Evolutionary conservation across 2,888 invertebrate species (phyloP).

Genomic region (Mesoligia furuncula): DNA sequence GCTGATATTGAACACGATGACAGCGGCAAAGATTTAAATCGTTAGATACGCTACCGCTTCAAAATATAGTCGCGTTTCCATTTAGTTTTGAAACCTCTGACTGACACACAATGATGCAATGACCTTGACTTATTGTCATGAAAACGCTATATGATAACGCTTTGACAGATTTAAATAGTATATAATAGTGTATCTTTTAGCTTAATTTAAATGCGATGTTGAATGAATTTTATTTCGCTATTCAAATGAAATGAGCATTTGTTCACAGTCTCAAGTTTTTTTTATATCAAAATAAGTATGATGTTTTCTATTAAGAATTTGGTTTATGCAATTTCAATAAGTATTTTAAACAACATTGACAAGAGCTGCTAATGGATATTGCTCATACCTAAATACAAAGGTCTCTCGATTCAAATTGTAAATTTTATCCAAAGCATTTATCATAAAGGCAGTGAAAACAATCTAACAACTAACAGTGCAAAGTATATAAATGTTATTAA

Average conservation of each 20-base stretch:
- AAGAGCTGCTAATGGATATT: constrained; percentile 28
- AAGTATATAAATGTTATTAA: constrained; percentile 55
- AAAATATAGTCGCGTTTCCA: neutral
- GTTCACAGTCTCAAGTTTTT: no score
- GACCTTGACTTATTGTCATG: no score
- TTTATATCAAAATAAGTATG: neutral
- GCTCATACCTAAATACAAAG: constrained; percentile 24
- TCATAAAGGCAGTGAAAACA: constrained; percentile 63
- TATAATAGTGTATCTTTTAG: neutral
- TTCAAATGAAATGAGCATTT: no score
- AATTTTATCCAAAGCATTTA: constrained; percentile 47
- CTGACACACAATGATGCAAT: no score
- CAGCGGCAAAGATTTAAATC: neutral
- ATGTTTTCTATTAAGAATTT: neutral
- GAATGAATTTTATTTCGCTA: neutral
- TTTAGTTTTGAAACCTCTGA: neutral
- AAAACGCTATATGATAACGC: no score
- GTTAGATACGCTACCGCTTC: neutral
- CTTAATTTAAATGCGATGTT: neutral
- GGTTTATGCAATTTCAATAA: neutral
- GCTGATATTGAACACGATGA: neutral
- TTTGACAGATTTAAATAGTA: no score
- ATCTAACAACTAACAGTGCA: constrained; percentile 68
- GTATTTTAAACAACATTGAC: neutral
- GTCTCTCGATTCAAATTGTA: constrained; percentile 19